Percentiles rank a stretch among this genome's conserved stretches.
Evolutionary conservation across 2,888 invertebrate species (phyloP).

Genomic region (Pandemis heparana): DNA sequence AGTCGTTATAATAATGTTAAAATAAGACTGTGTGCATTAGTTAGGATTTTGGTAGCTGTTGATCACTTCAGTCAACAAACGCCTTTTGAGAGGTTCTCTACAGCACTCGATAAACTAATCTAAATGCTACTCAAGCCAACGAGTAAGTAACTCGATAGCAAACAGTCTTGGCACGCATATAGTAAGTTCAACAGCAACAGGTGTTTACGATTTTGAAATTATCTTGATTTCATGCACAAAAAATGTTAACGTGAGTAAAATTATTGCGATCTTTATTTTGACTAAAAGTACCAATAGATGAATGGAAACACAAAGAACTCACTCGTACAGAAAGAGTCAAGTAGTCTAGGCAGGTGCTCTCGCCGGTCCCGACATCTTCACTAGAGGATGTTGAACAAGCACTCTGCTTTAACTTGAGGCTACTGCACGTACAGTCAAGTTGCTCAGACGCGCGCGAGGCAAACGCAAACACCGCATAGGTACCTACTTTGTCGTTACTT

Average conservation of each 20-base stretch:
- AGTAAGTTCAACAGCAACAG: conserved; percentile 22
- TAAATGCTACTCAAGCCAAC: conserved; percentile 49
- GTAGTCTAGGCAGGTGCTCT: conserved; percentile 41
- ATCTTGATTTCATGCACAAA: conserved; percentile 7
- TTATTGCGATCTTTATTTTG: conserved; percentile 13
- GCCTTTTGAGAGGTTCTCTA: conserved; percentile 51
- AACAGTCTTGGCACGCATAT: conserved; percentile 43
- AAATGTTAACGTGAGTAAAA: conserved; percentile 6
- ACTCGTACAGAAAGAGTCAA: conserved; percentile 33
- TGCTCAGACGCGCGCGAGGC: conserved; percentile 35
- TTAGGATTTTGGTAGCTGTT: conserved; percentile 41
- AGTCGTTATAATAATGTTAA: not conserved
- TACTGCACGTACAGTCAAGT: conserved; percentile 61
- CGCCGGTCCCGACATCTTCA: conserved; percentile 61
- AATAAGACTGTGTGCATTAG: conserved; percentile 19
- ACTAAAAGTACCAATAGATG: conserved; percentile 15
- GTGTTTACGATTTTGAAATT: conserved; percentile 6
- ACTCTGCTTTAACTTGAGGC: conserved; percentile 69
- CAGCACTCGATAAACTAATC: conserved; percentile 53
- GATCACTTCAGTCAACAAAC: conserved; percentile 47
- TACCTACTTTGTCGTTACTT: not conserved
- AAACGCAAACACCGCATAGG: conserved; percentile 41
- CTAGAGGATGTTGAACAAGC: conserved; percentile 79
- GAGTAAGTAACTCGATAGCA: conserved; percentile 52
- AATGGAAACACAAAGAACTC: conserved; percentile 37